Percentiles rank a stretch among this genome's conserved stretches.
phyloP scores from a whole-genome alignment of 1,140 invertebrate species.

The Acromyrmex charruanus region DNA sequence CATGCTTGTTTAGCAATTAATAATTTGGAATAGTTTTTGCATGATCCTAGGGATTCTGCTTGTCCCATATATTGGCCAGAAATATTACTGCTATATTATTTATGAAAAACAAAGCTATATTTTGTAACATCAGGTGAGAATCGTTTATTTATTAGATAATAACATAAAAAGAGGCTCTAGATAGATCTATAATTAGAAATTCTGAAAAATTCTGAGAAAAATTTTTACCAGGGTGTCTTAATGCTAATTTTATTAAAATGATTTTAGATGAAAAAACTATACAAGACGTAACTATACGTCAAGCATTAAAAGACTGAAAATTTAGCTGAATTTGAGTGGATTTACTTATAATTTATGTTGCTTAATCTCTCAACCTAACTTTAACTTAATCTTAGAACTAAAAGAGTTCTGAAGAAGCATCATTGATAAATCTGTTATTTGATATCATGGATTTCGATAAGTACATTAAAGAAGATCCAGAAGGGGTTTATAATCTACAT shows the following conservation, averaged over 20 bases:
- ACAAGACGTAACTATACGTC: background rate
- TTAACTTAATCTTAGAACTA: background rate
- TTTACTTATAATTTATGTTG: background rate
- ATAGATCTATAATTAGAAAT: too few relatives aligned
- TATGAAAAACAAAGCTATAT: too few relatives aligned
- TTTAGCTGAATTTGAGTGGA: background rate
- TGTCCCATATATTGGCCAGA: too few relatives aligned
- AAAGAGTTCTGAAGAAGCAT: background rate
- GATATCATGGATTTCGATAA: constrained; percentile 38
- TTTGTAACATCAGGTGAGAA: too few relatives aligned
- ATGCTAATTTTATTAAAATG: background rate
- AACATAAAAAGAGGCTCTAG: too few relatives aligned
- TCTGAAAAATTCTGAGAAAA: too few relatives aligned
- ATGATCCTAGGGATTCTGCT: too few relatives aligned
- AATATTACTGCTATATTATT: too few relatives aligned
- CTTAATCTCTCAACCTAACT: background rate
- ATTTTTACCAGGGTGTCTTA: background rate
- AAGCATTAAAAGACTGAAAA: background rate
- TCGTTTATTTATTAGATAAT: too few relatives aligned
- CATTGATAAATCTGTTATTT: background rate
- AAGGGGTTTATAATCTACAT: constrained; percentile 56
- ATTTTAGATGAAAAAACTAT: constrained; percentile 2
- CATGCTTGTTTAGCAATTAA: too few relatives aligned
- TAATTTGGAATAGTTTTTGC: too few relatives aligned
- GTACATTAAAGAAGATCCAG: background rate